Evolutionary conservation across 2,797 vertebrate species (phyloP).

Genomic region (Pelochelys cantorii): DNA sequence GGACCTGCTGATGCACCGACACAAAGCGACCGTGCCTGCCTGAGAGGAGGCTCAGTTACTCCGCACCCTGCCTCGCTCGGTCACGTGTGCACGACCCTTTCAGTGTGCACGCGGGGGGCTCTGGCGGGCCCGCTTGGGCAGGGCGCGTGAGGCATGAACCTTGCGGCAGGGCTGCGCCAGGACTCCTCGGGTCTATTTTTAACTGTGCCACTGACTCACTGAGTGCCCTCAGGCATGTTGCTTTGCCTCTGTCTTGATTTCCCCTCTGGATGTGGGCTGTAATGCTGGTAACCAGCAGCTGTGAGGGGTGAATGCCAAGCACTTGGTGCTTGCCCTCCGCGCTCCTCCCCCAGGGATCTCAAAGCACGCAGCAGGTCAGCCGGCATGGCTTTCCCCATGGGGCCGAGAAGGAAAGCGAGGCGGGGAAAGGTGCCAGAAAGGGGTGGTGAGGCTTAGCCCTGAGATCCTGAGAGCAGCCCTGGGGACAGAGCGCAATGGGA

Average conservation of each 20-base stretch:
- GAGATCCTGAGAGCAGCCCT: background rate
- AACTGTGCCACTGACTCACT: too few relatives aligned
- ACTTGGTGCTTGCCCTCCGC: background rate
- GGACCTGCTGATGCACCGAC: background rate
- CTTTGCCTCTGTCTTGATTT: conserved; percentile 28
- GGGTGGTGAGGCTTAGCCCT: background rate
- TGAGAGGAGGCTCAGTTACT: conserved; percentile 31
- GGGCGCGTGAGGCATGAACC: conserved; percentile 37
- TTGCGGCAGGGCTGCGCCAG: conserved; percentile 46
- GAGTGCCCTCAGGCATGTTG: conserved; percentile 17
- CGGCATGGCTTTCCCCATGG: background rate
- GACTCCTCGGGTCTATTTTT: background rate
- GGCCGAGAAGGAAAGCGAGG: background rate
- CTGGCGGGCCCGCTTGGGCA: background rate
- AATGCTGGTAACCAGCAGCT: background rate
- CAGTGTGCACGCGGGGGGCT: background rate
- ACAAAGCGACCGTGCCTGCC: background rate
- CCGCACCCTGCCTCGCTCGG: conserved; percentile 58
- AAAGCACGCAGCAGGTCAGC: background rate
- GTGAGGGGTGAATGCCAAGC: background rate
- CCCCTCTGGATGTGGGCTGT: background rate
- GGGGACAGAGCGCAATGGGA: background rate
- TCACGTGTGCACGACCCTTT: conserved; percentile 58
- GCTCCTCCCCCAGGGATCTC: background rate
- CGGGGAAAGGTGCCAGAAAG: background rate